These are phyloP conservation scores for Trichosurus vulpecula DNA, from an alignment of 2,797 vertebrate species.

Conservation along the genomic window DNA sequence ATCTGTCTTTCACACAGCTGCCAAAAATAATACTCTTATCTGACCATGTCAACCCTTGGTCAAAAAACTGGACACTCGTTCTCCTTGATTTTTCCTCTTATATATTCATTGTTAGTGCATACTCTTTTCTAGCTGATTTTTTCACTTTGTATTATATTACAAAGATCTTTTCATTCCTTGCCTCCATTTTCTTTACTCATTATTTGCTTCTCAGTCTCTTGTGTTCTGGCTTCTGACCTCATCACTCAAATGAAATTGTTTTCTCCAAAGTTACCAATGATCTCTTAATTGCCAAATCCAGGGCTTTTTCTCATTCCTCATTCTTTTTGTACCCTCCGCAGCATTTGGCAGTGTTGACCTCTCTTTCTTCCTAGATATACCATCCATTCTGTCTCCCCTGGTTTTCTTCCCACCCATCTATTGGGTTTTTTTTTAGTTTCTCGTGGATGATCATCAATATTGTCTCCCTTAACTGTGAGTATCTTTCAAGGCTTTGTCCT, in stretches of 20 bases:
- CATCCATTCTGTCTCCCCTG: background rate
- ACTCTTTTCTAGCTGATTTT: background rate
- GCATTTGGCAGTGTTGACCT: background rate
- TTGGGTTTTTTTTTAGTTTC: background rate
- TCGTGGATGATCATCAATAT: background rate
- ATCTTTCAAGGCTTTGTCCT: background rate
- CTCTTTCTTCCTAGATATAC: background rate
- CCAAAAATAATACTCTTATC: background rate
- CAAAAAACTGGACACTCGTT: background rate
- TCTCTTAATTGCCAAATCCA: background rate
- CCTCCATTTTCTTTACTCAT: background rate
- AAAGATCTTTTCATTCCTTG: background rate
- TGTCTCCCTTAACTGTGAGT: background rate
- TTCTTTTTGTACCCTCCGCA: background rate
- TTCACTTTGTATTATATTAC: background rate
- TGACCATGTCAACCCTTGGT: background rate
- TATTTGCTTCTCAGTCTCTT: background rate
- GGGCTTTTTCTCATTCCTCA: background rate
- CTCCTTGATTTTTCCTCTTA: background rate
- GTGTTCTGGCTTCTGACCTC: background rate
- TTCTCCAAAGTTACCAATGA: background rate
- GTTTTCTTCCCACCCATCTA: background rate
- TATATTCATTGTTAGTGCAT: background rate
- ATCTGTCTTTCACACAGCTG: background rate
- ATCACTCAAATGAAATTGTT: background rate